Evolutionary conservation across 2,888 invertebrate species (phyloP), one percentile per base, ranked within the genome.

Genomic region (Cheiracanthium punctorium): DNA sequence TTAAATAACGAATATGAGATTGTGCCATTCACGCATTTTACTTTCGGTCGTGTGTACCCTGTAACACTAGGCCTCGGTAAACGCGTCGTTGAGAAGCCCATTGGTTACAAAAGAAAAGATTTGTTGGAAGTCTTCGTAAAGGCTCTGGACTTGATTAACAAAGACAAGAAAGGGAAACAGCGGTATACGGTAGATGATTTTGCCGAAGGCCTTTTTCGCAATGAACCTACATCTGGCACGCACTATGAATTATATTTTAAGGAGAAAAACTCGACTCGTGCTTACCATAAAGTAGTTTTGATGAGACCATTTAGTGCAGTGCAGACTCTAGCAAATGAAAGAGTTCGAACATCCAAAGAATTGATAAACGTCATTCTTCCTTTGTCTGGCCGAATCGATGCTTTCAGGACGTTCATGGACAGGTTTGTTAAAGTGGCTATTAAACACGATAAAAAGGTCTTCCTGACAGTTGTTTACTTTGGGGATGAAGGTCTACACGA

Each of bases 1-100:
- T 92, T 95, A 70, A 95, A 95, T 92, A 95, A 95, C 73, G 95
- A 95, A 91, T 95, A 95, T 92, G 95, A 95, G 91, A 92, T 95
- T 88, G 94, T 95, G 70, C 94, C 95, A n/a, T 95, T 95, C 91
- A 94, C 94, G 90, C 95, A 95, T 90, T 95, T 95, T 91, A 95
- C 92, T 0, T 89, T 92, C 70, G 91, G 94, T 88, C 92, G 95
- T 52, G 94, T 95, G 0, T 95, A 95, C 90, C 94, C 95, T 65
- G 94, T 95, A 32, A 95, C 95, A 79, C 92, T 95, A 86, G 95
- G 95, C 0, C 92, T 95, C 72, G 95, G 95, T 0, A 95, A 95
- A 90, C 92, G 95, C 12, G 95, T 95, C 4, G 95, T 95, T 7
- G 95, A 95, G 90, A 95, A 95, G 90, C 95, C 95, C 1, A 95